Evolutionary conservation across 2,888 invertebrate species (phyloP), one percentile per base, ranked within the genome.

Genomic region (Mycalesis mineus): DNA sequence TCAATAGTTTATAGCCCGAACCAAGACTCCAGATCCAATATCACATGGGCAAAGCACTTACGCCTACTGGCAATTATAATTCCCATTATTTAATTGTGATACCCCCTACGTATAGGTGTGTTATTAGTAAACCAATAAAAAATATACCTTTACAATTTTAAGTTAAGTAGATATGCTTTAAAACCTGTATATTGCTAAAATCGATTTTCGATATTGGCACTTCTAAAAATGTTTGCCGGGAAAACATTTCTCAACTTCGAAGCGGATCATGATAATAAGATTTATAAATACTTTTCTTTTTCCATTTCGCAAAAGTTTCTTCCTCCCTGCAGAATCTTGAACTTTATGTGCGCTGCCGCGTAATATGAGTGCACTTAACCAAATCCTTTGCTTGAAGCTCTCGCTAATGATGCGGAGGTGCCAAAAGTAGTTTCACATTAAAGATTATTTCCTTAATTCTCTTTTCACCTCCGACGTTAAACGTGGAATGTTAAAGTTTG

Each of bases 391-490:
- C 22, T 22, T 5, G 22, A 37, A 37, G 4, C 15, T 11, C 15
- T 47, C 45, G 45, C 45, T 47, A 47, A 47, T 47, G 45, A 47
- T 33, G 45, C 15, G 45, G 31, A 33, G 45, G 31, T 14, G 45
- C 33, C 45, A 33, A 47, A 47, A 47, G 31, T 15, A 31, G 31
- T 11, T 31, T 44, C 7, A 28, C n/a, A n/a, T 14, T 44, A 29
- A 29, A 44, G 1, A n/a, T 22, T 17, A 17, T 7, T 3, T 15
- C 8, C 9, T 17, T 41, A 2, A n/a, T 22, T 22, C 22, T n/a
- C n/a, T n/a, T n/a, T n/a, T n/a, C n/a, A n/a, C n/a, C n/a, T n/a
- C n/a, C n/a, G n/a, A n/a, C n/a, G n/a, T n/a, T n/a, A n/a, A n/a
- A n/a, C n/a, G n/a, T n/a, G n/a, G n/a, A n/a, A n/a, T n/a, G n/a